phyloP scores from a whole-genome alignment of 2,797 vertebrate species.

The Fratercula arctica region DNA sequence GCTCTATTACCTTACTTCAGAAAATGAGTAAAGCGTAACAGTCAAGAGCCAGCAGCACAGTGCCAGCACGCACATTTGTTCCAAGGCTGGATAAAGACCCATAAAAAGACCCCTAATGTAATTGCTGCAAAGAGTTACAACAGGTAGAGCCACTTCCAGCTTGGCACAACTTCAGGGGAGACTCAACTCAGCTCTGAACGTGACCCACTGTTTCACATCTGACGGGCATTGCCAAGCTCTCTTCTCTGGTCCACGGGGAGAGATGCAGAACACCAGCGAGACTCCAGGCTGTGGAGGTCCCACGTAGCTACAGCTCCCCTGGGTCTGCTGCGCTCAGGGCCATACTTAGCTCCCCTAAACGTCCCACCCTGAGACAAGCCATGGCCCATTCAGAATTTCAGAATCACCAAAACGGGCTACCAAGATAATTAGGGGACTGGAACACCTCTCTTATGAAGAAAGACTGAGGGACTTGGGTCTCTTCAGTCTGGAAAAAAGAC shows the following conservation, averaged over 20 bases:
- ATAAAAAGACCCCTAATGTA: neutral
- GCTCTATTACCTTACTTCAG: neutral
- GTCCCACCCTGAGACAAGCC: neutral
- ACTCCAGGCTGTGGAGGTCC: fast-evolving
- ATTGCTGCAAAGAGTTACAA: neutral
- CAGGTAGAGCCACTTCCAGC: neutral
- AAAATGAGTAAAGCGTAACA: neutral
- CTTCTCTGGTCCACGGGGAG: fast-evolving
- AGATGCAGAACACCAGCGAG: fast-evolving
- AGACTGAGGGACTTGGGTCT: too few relatives aligned
- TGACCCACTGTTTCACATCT: neutral
- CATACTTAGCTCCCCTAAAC: neutral
- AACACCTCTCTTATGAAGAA: too few relatives aligned
- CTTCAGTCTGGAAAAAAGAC: too few relatives aligned
- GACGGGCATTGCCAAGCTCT: neutral
- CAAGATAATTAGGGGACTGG: too few relatives aligned
- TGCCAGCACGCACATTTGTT: neutral
- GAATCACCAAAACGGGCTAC: too few relatives aligned
- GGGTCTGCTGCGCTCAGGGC: neutral
- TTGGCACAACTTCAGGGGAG: neutral
- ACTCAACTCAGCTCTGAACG: neutral
- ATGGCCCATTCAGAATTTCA: neutral
- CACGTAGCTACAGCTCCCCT: neutral
- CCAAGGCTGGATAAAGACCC: neutral
- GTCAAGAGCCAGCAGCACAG: neutral